A percentile compares a stretch with the other conserved stretches of the same genome.
phyloP scores from a whole-genome alignment of 2,888 invertebrate genomes.

The Metellina segmentata region DNA sequence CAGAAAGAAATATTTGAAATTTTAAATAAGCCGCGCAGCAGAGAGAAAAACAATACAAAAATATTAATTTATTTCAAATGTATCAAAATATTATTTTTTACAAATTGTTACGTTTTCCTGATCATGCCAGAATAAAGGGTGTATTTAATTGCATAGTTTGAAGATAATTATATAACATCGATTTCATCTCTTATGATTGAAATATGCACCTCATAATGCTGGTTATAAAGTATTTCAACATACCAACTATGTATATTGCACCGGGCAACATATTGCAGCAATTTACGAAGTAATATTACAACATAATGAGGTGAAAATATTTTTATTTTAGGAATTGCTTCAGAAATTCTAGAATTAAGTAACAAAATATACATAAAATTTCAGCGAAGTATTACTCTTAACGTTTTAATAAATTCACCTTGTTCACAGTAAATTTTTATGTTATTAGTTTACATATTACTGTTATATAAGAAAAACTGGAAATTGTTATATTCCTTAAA shows the following conservation, averaged over 20 bases:
- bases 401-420: no score
- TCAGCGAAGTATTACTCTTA: no score
- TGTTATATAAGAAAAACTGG: no score
- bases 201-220: not conserved
- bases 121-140: not conserved
- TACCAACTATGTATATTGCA: slow-evolving; percentile 36
- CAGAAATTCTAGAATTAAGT: no score
- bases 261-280: slow-evolving; percentile 40
- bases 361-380: no score
- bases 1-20: slow-evolving; percentile 13
- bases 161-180: not conserved
- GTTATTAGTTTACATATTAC: no score
- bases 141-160: no score
- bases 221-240: not conserved
- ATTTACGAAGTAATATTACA: not conserved
- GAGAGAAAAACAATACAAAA: slow-evolving; percentile 14
- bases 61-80: not conserved
- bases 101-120: not conserved
- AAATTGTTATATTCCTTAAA: no score
- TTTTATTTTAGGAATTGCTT: no score
- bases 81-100: not conserved
- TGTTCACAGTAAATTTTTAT: no score
- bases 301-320: not conserved
- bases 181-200: not conserved
- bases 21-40: slow-evolving; percentile 65